Percentiles rank a stretch among this genome's conserved stretches.
phyloP scores from a whole-genome alignment of 2,797 vertebrate species.

The Fratercula arctica region DNA sequence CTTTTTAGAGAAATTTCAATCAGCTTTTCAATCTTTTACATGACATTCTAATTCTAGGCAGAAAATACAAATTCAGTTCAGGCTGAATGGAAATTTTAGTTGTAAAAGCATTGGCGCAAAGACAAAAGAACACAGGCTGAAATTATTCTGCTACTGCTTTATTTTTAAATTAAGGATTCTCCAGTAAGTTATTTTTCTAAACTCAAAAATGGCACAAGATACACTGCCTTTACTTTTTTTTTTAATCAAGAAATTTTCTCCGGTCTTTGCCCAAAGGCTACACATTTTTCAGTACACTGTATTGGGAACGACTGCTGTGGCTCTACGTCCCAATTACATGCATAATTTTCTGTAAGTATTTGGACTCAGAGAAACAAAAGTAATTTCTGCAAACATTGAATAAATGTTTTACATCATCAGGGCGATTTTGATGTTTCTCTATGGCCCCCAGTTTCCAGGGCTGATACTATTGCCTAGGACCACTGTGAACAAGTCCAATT shows the following conservation, averaged over 20 bases:
- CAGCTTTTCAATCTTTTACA: conserved; percentile 7
- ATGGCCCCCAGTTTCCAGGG: not conserved
- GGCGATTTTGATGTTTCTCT: not conserved
- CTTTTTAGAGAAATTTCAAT: conserved; percentile 11
- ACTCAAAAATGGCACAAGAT: not conserved
- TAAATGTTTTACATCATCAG: not conserved
- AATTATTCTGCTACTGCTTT: not conserved
- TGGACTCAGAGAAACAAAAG: not conserved
- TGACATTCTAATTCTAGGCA: not conserved
- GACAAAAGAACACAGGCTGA: not conserved
- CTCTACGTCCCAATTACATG: not conserved
- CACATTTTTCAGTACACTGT: not conserved
- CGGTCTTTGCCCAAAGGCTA: not conserved
- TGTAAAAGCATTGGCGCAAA: not conserved
- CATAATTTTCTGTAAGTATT: not conserved
- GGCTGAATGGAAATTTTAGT: not conserved
- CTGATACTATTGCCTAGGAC: not conserved
- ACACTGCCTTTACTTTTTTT: not conserved
- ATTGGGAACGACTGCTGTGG: not conserved
- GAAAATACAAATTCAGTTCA: conserved; percentile 17
- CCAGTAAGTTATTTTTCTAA: not conserved
- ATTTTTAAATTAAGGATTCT: conserved; percentile 11
- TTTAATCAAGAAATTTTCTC: not conserved
- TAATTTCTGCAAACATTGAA: not conserved
- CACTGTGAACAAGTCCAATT: not conserved